Percentiles rank a stretch among this genome's conserved stretches.
These are phyloP conservation scores for Glyphotaelius pellucidus DNA, from an alignment of 2,888 invertebrate species.

Conservation along the genomic window DNA sequence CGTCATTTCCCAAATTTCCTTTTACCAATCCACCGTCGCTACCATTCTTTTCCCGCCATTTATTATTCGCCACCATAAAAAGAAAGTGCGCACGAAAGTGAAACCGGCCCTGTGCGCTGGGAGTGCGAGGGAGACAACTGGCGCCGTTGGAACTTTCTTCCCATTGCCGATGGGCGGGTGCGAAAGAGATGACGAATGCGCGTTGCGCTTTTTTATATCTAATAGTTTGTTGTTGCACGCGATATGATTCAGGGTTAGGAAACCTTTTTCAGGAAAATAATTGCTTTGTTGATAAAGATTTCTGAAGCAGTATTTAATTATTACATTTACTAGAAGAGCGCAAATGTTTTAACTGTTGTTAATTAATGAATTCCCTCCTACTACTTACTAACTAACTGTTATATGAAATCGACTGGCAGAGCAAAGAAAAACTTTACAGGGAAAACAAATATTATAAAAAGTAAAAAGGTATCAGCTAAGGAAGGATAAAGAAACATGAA, in stretches of 20 bases:
- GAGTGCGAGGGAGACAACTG: conserved; percentile 15
- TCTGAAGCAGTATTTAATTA: no score
- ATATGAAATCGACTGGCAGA: no score
- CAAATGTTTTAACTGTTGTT: no score
- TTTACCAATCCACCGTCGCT: neutral
- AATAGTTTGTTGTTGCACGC: conserved; percentile 45
- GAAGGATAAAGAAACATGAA: no score
- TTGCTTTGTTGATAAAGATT: no score
- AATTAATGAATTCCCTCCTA: no score
- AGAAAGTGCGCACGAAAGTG: conserved; percentile 53
- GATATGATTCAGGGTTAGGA: neutral
- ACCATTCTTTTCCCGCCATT: neutral
- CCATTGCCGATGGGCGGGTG: neutral
- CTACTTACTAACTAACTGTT: no score
- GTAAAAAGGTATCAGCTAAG: no score
- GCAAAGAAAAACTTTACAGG: no score
- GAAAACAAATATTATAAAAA: no score
- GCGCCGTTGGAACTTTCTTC: conserved; percentile 36
- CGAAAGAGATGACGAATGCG: conserved; percentile 20
- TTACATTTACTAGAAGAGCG: no score
- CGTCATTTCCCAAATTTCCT: neutral
- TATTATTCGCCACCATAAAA: conserved; percentile 45
- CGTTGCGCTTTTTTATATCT: conserved; percentile 22
- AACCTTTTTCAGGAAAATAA: conserved; percentile 3
- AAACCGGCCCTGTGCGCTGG: conserved; percentile 15